phyloP scores from a whole-genome alignment of 2,888 invertebrate genomes.

The Drosophila silvestris region DNA sequence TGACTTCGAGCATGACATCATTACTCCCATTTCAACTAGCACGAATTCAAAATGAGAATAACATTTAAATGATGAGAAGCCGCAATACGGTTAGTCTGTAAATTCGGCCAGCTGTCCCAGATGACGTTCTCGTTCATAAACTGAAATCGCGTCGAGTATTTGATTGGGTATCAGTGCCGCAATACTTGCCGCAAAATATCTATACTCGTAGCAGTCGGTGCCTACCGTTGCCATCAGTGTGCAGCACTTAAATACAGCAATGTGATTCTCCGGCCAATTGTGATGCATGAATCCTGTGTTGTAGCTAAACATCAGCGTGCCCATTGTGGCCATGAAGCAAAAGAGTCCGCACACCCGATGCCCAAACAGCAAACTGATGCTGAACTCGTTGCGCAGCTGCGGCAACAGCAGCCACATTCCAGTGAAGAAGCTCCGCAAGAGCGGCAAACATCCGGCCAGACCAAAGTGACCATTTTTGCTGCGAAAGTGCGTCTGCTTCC shows the following conservation, averaged over 20 bases:
- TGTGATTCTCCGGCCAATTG: constrained; percentile 27
- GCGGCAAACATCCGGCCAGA: constrained; percentile 8
- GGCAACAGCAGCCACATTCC: constrained; percentile 21
- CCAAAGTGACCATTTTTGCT: constrained; percentile 49
- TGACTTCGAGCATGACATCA: neutral
- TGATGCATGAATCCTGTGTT: constrained; percentile 44
- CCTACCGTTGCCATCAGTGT: constrained; percentile 14
- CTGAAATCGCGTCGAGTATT: neutral
- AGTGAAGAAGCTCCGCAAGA: neutral
- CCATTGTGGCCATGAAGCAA: constrained; percentile 21
- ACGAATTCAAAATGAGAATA: neutral
- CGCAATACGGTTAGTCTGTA: neutral
- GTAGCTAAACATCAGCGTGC: constrained; percentile 37
- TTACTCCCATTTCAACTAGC: neutral
- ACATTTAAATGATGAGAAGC: neutral
- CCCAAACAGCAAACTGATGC: neutral
- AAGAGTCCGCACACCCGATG: constrained; percentile 33
- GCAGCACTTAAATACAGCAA: constrained; percentile 23
- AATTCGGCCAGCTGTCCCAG: neutral
- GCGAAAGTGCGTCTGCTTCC: neutral
- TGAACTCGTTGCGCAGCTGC: neutral
- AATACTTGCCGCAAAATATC: accelerated
- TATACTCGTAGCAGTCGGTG: constrained; percentile 2
- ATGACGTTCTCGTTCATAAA: neutral
- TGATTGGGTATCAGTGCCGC: neutral